Evolutionary conservation across 2,113 vertebrate genomes (phyloP), one percentile per base, ranked within the genome.

Genomic region (Cavia porcellus): DNA sequence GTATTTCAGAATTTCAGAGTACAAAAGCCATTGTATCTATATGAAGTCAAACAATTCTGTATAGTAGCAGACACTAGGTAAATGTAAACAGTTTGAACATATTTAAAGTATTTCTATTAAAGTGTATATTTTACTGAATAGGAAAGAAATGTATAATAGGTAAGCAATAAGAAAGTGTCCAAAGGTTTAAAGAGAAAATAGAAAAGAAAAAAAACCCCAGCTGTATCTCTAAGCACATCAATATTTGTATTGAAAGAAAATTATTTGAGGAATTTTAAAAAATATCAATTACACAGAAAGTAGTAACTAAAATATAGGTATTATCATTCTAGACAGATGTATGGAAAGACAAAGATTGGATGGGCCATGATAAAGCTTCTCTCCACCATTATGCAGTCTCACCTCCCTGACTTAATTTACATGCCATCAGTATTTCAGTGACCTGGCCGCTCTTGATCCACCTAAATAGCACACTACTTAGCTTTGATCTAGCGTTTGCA

Each of bases 1-100:
- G 42, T 20, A 80, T 68, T 85, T 96, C 47, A 64, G 74, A 95
- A 75, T 93, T 89, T 85, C 45, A 50, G 17, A 87, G 8, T 28
- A 52, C 3, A 52, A 85, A 95, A 92, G 28, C 4, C 5, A 81
- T 61, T 91, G 72, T 10, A 79, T 81, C 22, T 90, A 55, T 57
- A 89, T 86, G 30, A 95, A 85, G 13, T 57, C 50, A 95, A 45
- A 82, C 1, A 62, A 62, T 11, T 81, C 42, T 84, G 3, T 45
- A 28, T 70, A 89, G 55, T 4, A 68, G 59, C 84, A 75, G 5
- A 75, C 93, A 84, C 64, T 7, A 66, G 20, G 19, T 22, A 97
- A 70, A 42, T 52, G 25, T 50, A 68, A 82, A 82, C 70, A 61
- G 35, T 17, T 52, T 45, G 80, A 94, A 1, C 61, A 70, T 74